These are phyloP conservation scores for Chlorodrepanis virens DNA, from an alignment of 2,113 vertebrate species.

Conservation along the genomic window DNA sequence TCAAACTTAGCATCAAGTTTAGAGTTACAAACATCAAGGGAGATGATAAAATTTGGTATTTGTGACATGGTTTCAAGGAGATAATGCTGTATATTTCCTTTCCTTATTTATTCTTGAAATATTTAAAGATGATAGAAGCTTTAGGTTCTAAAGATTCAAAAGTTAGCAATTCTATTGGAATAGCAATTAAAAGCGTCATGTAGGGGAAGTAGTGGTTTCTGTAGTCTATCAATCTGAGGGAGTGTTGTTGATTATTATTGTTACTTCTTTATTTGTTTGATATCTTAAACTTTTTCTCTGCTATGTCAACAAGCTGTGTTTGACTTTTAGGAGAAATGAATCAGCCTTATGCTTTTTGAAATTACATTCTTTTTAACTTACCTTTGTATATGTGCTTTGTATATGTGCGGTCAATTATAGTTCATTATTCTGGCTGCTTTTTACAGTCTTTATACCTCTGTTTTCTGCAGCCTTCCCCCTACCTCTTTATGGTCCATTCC, in stretches of 20 bases:
- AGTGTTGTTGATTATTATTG: background rate
- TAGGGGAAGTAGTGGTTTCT: background rate
- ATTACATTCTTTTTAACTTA: background rate
- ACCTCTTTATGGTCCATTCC: background rate
- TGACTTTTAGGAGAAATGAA: background rate
- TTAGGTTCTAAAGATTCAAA: background rate
- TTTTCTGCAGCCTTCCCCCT: background rate
- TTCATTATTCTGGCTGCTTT: background rate
- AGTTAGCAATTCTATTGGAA: background rate
- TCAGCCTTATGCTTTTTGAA: background rate
- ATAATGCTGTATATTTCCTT: background rate
- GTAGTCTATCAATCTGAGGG: rapidly evolving
- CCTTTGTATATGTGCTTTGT: background rate
- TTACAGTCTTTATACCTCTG: background rate
- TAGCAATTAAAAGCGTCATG: background rate
- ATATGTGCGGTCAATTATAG: background rate
- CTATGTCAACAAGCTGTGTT: background rate
- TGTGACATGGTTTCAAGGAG: background rate
- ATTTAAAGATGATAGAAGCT: background rate
- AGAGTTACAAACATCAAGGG: background rate
- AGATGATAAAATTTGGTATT: background rate
- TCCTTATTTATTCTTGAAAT: background rate
- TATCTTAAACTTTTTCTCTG: background rate
- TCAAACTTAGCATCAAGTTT: background rate
- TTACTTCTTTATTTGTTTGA: background rate